These are phyloP conservation scores for Semibalanus balanoides DNA, from an alignment of 1,140 invertebrate genomes.

Conservation along the genomic window DNA sequence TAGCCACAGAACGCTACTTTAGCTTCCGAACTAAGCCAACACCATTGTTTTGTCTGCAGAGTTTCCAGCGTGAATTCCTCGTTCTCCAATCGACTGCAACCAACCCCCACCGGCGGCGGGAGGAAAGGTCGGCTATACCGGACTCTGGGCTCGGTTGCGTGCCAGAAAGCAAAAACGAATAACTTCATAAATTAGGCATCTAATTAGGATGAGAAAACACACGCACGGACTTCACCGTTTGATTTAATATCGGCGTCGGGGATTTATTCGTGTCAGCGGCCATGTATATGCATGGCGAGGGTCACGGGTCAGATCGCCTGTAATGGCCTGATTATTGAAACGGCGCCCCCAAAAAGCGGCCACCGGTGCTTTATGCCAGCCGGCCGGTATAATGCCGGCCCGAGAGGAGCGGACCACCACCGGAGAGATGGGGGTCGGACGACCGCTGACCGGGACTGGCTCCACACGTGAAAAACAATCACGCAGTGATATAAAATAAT, in stretches of 20 bases:
- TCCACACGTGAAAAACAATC: too few relatives aligned
- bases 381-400: not conserved
- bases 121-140: not conserved
- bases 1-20: too few relatives aligned
- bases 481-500: too few relatives aligned
- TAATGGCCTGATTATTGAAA: not conserved
- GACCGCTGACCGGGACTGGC: too few relatives aligned
- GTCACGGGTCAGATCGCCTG: not conserved
- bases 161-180: not conserved
- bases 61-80: too few relatives aligned
- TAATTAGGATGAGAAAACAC: constrained; percentile 2
- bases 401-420: not conserved
- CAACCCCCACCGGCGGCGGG: too few relatives aligned
- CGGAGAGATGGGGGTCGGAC: too few relatives aligned
- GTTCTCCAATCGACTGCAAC: not conserved
- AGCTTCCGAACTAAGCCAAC: too few relatives aligned
- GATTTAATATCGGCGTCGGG: not conserved
- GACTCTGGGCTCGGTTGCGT: too few relatives aligned
- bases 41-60: too few relatives aligned
- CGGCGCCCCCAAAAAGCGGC: not conserved
- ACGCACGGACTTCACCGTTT: not conserved
- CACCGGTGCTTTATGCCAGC: not conserved
- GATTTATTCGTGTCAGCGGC: not conserved
- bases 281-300: not conserved
- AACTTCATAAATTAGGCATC: constrained; percentile 2